Base-by-base conservation (phyloP, 35 echinoderm and acorn worm genomes). In the Chiridota heheva region DNA sequence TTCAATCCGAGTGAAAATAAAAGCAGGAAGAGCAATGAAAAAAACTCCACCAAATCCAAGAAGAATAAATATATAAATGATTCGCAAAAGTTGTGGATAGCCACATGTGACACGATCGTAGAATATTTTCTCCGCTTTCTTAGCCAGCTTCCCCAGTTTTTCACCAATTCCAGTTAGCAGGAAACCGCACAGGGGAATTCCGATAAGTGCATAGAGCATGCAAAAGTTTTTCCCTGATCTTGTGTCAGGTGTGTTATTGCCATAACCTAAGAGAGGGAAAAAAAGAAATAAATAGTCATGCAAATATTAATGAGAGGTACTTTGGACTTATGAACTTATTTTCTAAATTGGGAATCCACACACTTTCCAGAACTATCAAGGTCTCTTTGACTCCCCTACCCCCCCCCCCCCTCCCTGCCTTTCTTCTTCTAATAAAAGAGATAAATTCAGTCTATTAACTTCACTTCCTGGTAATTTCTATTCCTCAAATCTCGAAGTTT, bases 121-220 rank as follows among this genome's bases (percentile, higher is more conserved):
- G 47, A 81, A 37, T 33, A 67, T 24, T 10, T 77, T n/a, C 26
- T 88, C 65, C 18, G 86, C 28, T 24, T 78, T 59, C 67, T 80
- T 66, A 60, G 82, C 47, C 3, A 42, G 35, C 16, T 84, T 44
- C 4, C 82, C 82, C 3, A 98, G 29, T 44, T 76, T 83, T 2
- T 87, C 60, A 12, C 80, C 84, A 13, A 98, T 57, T 18, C 60
- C 89, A 12, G 89, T 78, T 46, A 98, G 70, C 28, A 98, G 57
- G 36, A 98, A 71, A 55, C 95, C 89, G 36, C 89, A 98, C 0
- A 98, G 73, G 3, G 95, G 95, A 17, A 98, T 92, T 4, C 95
- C 95, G 38, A 98, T 89, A 36, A 98, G 61, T 40, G 95, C 95
- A 40, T 91, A 98, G 48, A 85, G 16, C 26, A 98, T 86, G 60